Evolutionary conservation across 2,113 vertebrate genomes (phyloP).

Genomic region (Bettongia penicillata): DNA sequence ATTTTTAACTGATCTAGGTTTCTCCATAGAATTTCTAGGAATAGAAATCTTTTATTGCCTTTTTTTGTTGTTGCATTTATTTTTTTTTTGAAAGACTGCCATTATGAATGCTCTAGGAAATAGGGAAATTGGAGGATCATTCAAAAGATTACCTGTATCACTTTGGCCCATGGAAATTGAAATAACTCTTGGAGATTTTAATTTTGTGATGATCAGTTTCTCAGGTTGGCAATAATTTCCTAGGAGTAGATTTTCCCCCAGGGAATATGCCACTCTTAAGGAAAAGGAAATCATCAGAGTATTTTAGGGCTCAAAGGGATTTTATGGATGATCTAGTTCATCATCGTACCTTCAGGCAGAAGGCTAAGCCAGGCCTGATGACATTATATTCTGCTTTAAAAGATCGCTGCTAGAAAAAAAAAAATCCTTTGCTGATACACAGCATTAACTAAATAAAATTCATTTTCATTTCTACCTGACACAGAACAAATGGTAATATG

Average conservation of each 20-base stretch:
- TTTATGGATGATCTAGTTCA: background rate
- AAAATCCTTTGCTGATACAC: background rate
- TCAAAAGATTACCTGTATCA: background rate
- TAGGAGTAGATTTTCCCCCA: background rate
- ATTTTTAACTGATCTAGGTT: background rate
- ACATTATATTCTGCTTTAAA: background rate
- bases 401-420: background rate
- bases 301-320: background rate
- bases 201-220: background rate
- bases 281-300: background rate
- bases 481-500: constrained; percentile 13
- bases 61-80: background rate
- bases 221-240: background rate
- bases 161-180: background rate
- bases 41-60: background rate
- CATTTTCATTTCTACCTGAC: constrained; percentile 5
- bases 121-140: background rate
- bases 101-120: background rate
- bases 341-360: background rate
- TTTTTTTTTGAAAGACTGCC: constrained; percentile 12
- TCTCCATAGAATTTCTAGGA: background rate
- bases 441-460: background rate
- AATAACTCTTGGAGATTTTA: background rate
- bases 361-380: background rate
- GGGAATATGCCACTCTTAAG: background rate